phyloP scores from a whole-genome alignment of 2,888 invertebrate genomes.

The Hedychridium roseum region DNA sequence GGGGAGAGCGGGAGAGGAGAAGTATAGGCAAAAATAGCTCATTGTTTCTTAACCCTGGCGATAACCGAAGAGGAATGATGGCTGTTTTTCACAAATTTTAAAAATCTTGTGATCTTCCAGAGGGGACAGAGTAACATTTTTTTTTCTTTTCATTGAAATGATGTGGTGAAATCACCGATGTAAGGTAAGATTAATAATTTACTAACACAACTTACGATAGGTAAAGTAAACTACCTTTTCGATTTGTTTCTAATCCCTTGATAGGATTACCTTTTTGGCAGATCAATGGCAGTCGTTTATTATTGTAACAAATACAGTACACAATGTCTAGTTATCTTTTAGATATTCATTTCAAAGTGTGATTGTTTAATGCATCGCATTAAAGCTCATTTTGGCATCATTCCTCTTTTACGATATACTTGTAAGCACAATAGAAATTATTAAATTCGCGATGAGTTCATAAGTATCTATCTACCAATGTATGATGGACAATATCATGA shows the following conservation, averaged over 20 bases:
- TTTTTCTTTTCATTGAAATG: too few relatives aligned
- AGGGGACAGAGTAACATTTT: too few relatives aligned
- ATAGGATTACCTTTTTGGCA: constrained; percentile 39
- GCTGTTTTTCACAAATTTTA: constrained; percentile 9
- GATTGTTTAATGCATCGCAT: neutral
- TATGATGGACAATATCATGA: constrained; percentile 57
- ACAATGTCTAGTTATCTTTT: constrained; percentile 19
- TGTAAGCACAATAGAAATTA: constrained; percentile 45
- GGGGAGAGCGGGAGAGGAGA: too few relatives aligned
- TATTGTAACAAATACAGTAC: constrained; percentile 16
- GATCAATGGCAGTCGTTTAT: constrained; percentile 49
- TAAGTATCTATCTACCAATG: constrained; percentile 47
- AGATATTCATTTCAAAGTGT: constrained; percentile 2
- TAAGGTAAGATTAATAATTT: too few relatives aligned
- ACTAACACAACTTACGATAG: too few relatives aligned
- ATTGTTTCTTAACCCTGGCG: constrained; percentile 29
- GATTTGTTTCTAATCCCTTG: neutral
- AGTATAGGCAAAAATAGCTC: constrained; percentile 35
- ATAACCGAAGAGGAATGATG: constrained; percentile 48
- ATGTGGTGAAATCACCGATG: too few relatives aligned
- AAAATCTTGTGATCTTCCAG: too few relatives aligned
- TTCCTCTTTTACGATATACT: constrained; percentile 40
- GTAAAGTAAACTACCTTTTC: too few relatives aligned
- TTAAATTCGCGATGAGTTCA: constrained; percentile 46
- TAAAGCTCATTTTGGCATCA: constrained; percentile 27